These are phyloP conservation scores for Bovichtus diacanthus DNA, from an alignment of 2,797 vertebrate genomes.

Conservation along the genomic window DNA sequence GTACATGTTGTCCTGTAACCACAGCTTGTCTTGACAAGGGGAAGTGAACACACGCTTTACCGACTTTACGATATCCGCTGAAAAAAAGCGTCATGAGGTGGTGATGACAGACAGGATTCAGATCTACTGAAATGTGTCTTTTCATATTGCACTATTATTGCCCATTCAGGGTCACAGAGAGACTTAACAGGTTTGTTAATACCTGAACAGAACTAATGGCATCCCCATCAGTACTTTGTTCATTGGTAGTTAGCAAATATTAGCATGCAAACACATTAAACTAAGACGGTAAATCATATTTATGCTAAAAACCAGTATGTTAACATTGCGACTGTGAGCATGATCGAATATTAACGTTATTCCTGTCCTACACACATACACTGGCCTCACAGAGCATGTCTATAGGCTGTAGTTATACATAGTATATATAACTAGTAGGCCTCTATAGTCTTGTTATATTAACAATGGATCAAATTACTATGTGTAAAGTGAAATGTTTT, in stretches of 20 bases:
- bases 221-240: not conserved
- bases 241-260: not conserved
- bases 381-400: not conserved
- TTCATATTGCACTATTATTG: not conserved
- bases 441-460: not conserved
- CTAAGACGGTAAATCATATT: not conserved
- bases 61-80: constrained; percentile 18
- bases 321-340: not conserved
- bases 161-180: not conserved
- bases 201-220: not conserved
- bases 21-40: constrained; percentile 37
- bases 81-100: constrained; percentile 10
- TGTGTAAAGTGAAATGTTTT: not conserved
- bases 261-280: not conserved
- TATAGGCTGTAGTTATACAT: not conserved
- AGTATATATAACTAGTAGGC: too few relatives aligned
- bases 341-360: not conserved
- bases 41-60: constrained; percentile 47
- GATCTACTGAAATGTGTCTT: not conserved
- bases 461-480: not conserved
- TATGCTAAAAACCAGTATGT: not conserved
- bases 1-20: constrained; percentile 68
- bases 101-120: constrained; percentile 19
- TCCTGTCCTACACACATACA: not conserved
- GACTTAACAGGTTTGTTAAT: not conserved